These are phyloP conservation scores for Tholera decimalis DNA, from an alignment of 2,888 invertebrate species.

Conservation along the genomic window DNA sequence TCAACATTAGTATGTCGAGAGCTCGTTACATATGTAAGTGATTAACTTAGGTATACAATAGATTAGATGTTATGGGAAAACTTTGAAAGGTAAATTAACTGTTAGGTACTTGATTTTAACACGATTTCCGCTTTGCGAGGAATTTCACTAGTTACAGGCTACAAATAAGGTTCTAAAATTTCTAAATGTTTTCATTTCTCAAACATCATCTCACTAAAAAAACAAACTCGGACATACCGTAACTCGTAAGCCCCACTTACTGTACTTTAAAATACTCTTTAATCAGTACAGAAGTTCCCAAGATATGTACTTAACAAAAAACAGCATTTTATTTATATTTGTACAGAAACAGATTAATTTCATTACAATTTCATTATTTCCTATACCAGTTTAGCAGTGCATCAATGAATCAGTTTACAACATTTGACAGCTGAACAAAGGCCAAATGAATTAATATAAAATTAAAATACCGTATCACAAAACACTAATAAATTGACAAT, in stretches of 20 bases:
- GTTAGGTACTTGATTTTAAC: constrained; percentile 19
- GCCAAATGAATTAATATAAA: background rate
- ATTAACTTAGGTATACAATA: constrained; percentile 47
- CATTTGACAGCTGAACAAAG: background rate
- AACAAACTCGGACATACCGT: no score
- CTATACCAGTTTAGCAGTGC: background rate
- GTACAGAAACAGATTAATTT: background rate
- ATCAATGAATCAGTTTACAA: background rate
- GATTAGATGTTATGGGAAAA: constrained; percentile 26
- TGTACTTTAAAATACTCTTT: background rate
- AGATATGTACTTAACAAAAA: background rate
- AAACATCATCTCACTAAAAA: no score
- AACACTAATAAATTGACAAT: constrained; percentile 1
- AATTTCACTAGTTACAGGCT: background rate
- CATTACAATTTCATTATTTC: background rate
- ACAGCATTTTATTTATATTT: background rate
- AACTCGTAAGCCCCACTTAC: no score
- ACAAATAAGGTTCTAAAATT: no score
- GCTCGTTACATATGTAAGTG: constrained; percentile 58
- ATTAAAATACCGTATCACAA: background rate
- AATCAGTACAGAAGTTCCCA: background rate
- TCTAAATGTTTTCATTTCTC: no score
- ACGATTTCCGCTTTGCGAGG: constrained; percentile 6
- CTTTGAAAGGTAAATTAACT: constrained; percentile 48
- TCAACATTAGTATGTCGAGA: constrained; percentile 68